Evolutionary conservation across 2,113 vertebrate genomes (phyloP).

Genomic region (Climacteris rufus): DNA sequence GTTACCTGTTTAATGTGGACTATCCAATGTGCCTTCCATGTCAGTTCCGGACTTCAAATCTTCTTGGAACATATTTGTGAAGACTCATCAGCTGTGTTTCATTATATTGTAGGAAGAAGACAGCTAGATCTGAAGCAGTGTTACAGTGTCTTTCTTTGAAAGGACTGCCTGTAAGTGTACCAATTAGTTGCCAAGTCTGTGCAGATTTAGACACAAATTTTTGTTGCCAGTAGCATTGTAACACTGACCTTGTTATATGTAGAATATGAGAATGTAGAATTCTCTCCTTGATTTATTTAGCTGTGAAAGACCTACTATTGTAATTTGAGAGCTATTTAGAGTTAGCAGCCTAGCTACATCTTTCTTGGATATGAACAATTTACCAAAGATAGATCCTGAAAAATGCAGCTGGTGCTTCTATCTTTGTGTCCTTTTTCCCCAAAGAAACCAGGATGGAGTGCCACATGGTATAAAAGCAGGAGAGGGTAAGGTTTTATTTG

Average conservation of each 20-base stretch:
- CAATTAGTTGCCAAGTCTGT: not conserved
- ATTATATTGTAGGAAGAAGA: not conserved
- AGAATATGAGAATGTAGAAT: not conserved
- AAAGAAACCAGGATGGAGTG: not conserved
- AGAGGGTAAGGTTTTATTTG: not conserved
- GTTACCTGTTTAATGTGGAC: not conserved
- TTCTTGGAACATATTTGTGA: not conserved
- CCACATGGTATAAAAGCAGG: not conserved
- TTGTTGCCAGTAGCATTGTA: not conserved
- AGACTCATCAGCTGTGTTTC: not conserved
- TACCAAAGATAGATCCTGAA: not conserved
- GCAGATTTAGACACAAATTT: not conserved
- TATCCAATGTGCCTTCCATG: not conserved
- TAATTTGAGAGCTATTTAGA: not conserved
- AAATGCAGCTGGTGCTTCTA: not conserved
- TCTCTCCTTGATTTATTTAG: not conserved
- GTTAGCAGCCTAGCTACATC: not conserved
- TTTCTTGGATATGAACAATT: not conserved
- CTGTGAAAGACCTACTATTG: not conserved
- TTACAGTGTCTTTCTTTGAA: not conserved
- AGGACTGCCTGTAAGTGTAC: not conserved
- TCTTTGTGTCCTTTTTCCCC: not conserved
- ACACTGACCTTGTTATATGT: not conserved
- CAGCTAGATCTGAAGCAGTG: not conserved
- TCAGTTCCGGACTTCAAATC: not conserved